Percentiles rank a stretch among this genome's conserved stretches.
These are phyloP conservation scores for Trachemys scripta DNA, from an alignment of 2,113 vertebrate species.

Conservation along the genomic window DNA sequence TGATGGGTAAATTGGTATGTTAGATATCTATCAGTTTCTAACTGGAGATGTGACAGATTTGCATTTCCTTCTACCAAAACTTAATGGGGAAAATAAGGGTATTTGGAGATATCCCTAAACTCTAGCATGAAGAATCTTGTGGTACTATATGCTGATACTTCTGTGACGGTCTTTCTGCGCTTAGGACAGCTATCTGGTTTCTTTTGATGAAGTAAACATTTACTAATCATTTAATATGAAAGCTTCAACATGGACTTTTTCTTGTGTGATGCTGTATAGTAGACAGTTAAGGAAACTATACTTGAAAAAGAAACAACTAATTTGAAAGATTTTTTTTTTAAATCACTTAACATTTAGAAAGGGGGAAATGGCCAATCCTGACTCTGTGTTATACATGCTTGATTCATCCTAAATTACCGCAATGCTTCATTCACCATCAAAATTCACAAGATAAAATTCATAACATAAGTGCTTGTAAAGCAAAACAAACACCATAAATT, in stretches of 20 bases:
- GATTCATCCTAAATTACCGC: slow-evolving; percentile 60
- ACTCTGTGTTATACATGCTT: slow-evolving; percentile 26
- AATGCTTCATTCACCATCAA: slow-evolving; percentile 65
- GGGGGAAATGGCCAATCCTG: slow-evolving; percentile 45
- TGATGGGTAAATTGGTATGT: background rate
- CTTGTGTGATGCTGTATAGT: background rate
- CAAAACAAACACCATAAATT: slow-evolving; percentile 70
- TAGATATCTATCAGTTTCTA: background rate
- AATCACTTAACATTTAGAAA: background rate
- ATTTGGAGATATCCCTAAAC: background rate
- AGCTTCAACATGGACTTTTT: background rate
- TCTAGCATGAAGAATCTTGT: background rate
- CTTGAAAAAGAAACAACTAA: background rate
- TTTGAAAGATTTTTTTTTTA: background rate
- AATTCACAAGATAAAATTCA: slow-evolving; percentile 66
- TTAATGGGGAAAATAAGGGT: background rate
- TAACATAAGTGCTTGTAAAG: slow-evolving; percentile 66
- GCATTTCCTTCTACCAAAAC: background rate
- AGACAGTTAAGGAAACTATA: background rate
- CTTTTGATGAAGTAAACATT: slow-evolving; percentile 11
- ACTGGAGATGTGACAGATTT: background rate
- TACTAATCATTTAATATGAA: slow-evolving; percentile 39
- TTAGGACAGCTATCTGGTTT: background rate
- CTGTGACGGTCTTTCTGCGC: background rate
- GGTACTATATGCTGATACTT: background rate